phyloP scores from a whole-genome alignment of 2,113 vertebrate genomes.

The Pituophis catenifer region DNA sequence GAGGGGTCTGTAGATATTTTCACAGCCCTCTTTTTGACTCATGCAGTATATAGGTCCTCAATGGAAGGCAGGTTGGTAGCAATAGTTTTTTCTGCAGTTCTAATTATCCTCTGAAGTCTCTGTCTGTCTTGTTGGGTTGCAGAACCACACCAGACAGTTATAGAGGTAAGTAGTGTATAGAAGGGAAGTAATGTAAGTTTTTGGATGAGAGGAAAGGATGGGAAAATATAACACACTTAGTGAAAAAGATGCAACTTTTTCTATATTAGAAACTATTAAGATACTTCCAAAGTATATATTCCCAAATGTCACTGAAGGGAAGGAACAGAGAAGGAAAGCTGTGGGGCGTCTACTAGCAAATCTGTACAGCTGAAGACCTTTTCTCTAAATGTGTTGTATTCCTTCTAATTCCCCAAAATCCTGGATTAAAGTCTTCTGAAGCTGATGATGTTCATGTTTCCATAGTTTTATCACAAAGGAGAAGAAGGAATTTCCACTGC shows the following conservation, averaged over 20 bases:
- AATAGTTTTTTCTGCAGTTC: no score
- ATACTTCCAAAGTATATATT: not conserved
- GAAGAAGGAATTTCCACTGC: not conserved
- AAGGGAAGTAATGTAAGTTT: not conserved
- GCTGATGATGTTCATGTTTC: not conserved
- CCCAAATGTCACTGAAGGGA: not conserved
- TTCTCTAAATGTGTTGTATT: not conserved
- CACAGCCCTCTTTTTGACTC: no score
- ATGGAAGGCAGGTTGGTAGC: no score
- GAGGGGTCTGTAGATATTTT: no score
- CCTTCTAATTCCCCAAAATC: not conserved
- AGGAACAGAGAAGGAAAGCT: not conserved
- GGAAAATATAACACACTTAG: not conserved
- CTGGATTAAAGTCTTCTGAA: not conserved
- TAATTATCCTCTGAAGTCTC: no score
- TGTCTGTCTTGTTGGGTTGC: no score
- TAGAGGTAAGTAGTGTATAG: not conserved
- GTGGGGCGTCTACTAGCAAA: not conserved
- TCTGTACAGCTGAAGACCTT: not conserved
- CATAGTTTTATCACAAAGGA: not conserved
- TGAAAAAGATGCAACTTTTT: not conserved
- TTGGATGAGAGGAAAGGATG: not conserved
- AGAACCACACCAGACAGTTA: no score
- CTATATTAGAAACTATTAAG: not conserved
- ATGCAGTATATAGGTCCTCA: no score